Evolutionary conservation across 2,888 invertebrate species (phyloP).

Genomic region (Ophion slaviceki): DNA sequence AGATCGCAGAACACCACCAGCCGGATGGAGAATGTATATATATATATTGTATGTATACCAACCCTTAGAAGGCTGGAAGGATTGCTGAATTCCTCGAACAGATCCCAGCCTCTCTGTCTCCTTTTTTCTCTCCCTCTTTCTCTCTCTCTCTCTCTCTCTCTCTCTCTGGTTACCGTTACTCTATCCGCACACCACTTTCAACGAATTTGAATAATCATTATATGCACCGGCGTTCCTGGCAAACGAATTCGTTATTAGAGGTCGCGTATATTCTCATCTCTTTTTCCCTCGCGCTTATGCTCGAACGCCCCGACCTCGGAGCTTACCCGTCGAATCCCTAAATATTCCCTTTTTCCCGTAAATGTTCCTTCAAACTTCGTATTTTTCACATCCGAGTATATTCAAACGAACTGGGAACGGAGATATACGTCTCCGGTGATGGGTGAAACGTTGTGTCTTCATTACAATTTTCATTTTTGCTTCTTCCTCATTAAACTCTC

Average conservation of each 20-base stretch:
- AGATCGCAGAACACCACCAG: conserved; percentile 73
- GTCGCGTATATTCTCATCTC: conserved; percentile 46
- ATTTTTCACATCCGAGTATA: conserved; percentile 50
- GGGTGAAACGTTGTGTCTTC: conserved; percentile 25
- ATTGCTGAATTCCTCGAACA: conserved; percentile 57
- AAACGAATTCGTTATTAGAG: conserved; percentile 79
- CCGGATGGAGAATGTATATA: conserved; percentile 39
- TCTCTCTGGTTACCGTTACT: conserved; percentile 32
- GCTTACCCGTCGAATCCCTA: conserved; percentile 44
- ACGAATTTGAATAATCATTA: conserved; percentile 83
- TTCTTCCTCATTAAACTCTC: conserved; percentile 8
- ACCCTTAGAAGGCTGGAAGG: conserved; percentile 47
- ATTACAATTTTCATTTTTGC: conserved; percentile 19
- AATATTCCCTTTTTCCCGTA: conserved; percentile 42
- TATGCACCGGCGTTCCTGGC: conserved; percentile 80
- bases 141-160: conserved; percentile 25
- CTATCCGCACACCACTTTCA: conserved; percentile 69
- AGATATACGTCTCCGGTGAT: conserved; percentile 25
- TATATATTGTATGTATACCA: conserved; percentile 7
- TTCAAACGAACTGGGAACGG: conserved; percentile 48
- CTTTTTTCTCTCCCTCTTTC: conserved; percentile 24
- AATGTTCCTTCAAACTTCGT: conserved; percentile 26
- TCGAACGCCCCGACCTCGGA: conserved; percentile 20
- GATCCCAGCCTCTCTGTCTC: conserved; percentile 26
- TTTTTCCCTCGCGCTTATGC: conserved; percentile 16